Conservation (phyloP, 2,888 invertebrate species). For the Leistus spinibarbis region DNA sequence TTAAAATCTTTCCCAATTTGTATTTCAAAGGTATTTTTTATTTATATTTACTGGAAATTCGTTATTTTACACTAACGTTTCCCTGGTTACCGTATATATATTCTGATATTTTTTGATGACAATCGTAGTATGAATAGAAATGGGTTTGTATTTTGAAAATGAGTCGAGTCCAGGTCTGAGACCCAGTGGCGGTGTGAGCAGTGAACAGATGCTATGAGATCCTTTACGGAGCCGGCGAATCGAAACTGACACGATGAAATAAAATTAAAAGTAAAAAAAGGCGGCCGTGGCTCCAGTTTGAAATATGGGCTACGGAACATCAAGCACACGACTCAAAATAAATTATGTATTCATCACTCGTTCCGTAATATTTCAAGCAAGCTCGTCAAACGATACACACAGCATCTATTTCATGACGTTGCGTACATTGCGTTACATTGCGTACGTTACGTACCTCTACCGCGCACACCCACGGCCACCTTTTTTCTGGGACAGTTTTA, state of each 20-base stretch:
- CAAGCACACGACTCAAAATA: constrained; percentile 36
- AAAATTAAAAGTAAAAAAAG: constrained; percentile 6
- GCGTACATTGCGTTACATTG: too few species aligned
- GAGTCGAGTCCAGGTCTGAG: background rate
- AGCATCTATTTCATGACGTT: background rate
- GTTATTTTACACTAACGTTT: too few species aligned
- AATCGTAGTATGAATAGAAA: too few species aligned
- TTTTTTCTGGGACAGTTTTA: background rate
- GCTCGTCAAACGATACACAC: background rate
- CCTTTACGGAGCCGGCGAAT: constrained; percentile 10
- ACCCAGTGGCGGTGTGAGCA: background rate
- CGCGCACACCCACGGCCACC: background rate
- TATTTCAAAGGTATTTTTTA: too few species aligned
- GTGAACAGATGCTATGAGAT: background rate
- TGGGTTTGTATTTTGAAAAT: too few species aligned
- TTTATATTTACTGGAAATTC: too few species aligned
- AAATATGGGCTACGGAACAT: constrained; percentile 38
- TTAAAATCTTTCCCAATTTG: too few species aligned
- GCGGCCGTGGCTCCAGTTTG: constrained; percentile 13
- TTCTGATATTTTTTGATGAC: too few species aligned
- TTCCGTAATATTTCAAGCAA: constrained; percentile 24
- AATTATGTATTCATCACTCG: constrained; percentile 39
- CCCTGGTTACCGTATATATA: too few species aligned
- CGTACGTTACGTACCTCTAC: too few species aligned
- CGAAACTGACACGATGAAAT: constrained; percentile 19